Conservation (phyloP, 2,797 vertebrate species). For the Acanthiza pusilla region DNA sequence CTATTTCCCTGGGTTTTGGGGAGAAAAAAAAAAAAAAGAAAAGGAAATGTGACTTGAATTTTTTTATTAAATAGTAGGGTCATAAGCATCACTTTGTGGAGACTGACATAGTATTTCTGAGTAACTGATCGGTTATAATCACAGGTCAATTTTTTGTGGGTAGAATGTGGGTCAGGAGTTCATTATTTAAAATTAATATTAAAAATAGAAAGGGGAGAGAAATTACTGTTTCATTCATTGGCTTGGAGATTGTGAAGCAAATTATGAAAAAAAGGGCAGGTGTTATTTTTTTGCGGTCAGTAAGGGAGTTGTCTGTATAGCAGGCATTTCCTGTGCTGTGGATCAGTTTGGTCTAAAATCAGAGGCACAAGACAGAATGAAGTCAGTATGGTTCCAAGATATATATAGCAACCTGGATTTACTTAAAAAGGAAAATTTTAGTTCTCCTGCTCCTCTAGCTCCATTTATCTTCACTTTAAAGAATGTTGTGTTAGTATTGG, state of each 20-base stretch:
- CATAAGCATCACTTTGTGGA: neutral
- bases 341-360: neutral
- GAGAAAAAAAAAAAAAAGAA: neutral
- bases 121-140: neutral
- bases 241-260: neutral
- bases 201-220: neutral
- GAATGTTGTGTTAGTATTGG: neutral
- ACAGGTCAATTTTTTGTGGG: neutral
- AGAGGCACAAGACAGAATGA: neutral
- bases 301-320: neutral
- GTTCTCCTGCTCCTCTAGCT: neutral
- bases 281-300: neutral
- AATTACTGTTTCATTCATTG: neutral
- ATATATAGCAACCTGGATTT: neutral
- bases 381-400: neutral
- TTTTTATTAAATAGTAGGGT: neutral
- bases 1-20: neutral
- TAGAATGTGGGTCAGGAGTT: neutral
- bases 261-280: neutral
- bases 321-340: neutral
- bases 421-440: neutral
- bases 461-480: neutral
- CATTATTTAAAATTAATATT: neutral
- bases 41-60: neutral
- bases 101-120: neutral